Evolutionary conservation across 2,888 invertebrate genomes (phyloP).

Genomic region (Cephus pygmeus): DNA sequence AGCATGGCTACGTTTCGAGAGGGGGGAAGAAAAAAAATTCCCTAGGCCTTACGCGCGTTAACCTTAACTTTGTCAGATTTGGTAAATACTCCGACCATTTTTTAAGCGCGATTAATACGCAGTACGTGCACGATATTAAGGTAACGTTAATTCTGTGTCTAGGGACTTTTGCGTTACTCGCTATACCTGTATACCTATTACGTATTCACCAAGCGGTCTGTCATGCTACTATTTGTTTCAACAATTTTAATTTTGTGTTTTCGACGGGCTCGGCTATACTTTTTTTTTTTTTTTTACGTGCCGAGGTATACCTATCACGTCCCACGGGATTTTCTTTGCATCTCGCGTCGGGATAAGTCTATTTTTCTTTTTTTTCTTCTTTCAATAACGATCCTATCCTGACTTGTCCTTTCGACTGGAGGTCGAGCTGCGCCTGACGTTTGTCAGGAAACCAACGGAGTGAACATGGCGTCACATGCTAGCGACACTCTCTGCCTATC

Average conservation of each 20-base stretch:
- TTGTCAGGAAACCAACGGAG: slow-evolving; percentile 42
- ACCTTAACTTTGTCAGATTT: slow-evolving; percentile 6
- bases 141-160: background rate
- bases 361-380: slow-evolving; percentile 7
- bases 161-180: slow-evolving; percentile 28
- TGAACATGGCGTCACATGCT: slow-evolving; percentile 37
- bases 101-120: background rate
- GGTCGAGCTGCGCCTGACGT: slow-evolving; percentile 38
- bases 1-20: background rate
- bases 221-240: slow-evolving; percentile 17
- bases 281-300: slow-evolving; percentile 23
- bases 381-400: slow-evolving; percentile 26
- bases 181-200: slow-evolving; percentile 30
- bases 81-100: slow-evolving; percentile 27
- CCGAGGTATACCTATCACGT: slow-evolving; percentile 11
- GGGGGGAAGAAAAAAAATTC: slow-evolving; percentile 20
- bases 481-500: slow-evolving; percentile 31
- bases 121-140: background rate
- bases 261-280: background rate
- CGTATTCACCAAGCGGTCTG: slow-evolving; percentile 30
- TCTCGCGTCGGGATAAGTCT: slow-evolving; percentile 2
- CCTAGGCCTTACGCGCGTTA: slow-evolving; percentile 7
- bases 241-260: slow-evolving; percentile 8
- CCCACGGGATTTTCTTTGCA: background rate
- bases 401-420: slow-evolving; percentile 32